These are phyloP conservation scores for Cladorhizidae sp. DNA, from an alignment of 37 sponge, comb jelly and placozoan genomes.

Conservation along the genomic window DNA sequence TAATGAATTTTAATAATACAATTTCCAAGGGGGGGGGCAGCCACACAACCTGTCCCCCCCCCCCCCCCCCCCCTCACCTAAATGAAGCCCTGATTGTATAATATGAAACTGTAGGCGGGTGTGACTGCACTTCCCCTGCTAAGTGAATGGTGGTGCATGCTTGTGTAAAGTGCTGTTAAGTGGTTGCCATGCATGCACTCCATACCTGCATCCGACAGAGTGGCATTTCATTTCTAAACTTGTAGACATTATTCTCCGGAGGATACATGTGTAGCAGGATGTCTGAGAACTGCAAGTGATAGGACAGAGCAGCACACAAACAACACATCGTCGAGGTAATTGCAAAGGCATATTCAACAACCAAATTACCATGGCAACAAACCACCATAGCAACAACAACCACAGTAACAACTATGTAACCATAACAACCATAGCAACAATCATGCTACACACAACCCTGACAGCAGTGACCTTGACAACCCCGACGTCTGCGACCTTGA, in stretches of 20 bases:
- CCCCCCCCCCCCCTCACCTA: too few species aligned
- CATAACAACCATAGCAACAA: not conserved
- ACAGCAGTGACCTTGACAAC: too few species aligned
- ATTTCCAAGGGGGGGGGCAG: too few species aligned
- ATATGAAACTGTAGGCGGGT: not conserved
- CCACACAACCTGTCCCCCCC: too few species aligned
- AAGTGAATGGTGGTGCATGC: not conserved
- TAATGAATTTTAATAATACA: too few species aligned
- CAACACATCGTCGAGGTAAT: not conserved
- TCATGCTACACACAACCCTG: too few species aligned
- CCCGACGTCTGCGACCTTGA: too few species aligned
- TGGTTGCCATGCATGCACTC: not conserved
- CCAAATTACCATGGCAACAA: not conserved
- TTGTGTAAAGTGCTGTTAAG: not conserved
- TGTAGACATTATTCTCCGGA: slow-evolving; percentile 44
- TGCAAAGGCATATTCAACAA: not conserved
- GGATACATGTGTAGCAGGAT: slow-evolving; percentile 70
- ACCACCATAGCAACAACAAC: not conserved
- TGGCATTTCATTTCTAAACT: slow-evolving; percentile 71
- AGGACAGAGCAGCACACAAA: not conserved
- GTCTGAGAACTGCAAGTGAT: slow-evolving; percentile 71
- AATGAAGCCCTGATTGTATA: too few species aligned
- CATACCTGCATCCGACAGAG: slow-evolving; percentile 55
- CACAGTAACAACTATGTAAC: not conserved
- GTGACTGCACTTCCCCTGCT: not conserved